Conservation (phyloP, 2,113 vertebrate genomes). For the Lagenorhynchus albirostris region DNA sequence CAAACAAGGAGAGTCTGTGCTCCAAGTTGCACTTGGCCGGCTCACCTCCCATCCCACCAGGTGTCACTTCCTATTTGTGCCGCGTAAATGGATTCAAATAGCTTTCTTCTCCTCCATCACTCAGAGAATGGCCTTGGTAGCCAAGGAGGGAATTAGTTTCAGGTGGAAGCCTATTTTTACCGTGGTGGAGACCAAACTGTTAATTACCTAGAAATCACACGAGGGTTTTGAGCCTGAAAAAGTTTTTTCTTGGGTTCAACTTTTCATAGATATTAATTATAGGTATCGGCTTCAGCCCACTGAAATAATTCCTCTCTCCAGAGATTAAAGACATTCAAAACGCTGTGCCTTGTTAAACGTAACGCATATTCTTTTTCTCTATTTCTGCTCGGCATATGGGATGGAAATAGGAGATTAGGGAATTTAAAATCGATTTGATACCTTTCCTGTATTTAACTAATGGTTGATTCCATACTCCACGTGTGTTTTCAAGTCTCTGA, state of each 20-base stretch:
- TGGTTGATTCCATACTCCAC: not conserved
- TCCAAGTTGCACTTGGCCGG: not conserved
- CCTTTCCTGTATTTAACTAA: not conserved
- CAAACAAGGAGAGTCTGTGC: accelerated
- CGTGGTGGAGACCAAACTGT: not conserved
- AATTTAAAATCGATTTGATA: not conserved
- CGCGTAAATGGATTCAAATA: not conserved
- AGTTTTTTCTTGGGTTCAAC: not conserved
- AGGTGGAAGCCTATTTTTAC: conserved; percentile 35
- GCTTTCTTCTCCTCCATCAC: not conserved
- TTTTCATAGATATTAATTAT: conserved; percentile 57
- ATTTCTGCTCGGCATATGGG: not conserved
- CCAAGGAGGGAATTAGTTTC: conserved; percentile 38
- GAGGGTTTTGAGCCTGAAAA: conserved; percentile 7
- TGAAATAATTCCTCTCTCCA: not conserved
- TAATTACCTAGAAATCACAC: conserved; percentile 24
- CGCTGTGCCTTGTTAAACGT: not conserved
- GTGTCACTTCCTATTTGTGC: not conserved
- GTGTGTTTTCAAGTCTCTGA: not conserved
- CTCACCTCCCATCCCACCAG: not conserved
- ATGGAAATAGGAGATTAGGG: not conserved
- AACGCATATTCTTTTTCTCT: not conserved
- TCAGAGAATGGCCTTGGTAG: not conserved
- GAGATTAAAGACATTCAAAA: not conserved
- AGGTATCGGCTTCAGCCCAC: not conserved